A percentile compares a stretch with the other conserved stretches of the same genome.
These are phyloP conservation scores for Myiotriccus ornatus DNA, from an alignment of 2,797 vertebrate species.

Conservation along the genomic window DNA sequence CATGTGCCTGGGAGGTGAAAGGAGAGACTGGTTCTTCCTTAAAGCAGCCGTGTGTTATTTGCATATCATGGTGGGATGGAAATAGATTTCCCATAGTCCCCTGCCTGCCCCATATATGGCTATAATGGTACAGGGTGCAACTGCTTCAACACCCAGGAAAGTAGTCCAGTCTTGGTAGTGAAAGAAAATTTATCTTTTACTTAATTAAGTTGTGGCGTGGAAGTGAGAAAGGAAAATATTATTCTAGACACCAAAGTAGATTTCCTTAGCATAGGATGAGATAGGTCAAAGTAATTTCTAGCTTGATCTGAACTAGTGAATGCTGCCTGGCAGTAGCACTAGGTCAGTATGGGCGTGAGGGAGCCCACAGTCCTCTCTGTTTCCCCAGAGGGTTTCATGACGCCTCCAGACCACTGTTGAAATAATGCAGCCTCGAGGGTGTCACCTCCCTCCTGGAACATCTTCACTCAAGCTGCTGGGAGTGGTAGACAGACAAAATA, in stretches of 20 bases:
- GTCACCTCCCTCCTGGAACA: not conserved
- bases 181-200: not conserved
- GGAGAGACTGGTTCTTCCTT: not conserved
- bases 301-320: not conserved
- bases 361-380: not conserved
- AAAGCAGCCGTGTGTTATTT: not conserved
- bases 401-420: not conserved
- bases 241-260: not conserved
- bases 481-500: not conserved
- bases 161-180: not conserved
- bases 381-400: not conserved
- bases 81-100: not conserved
- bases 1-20: not conserved
- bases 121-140: not conserved
- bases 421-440: not conserved
- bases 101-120: not conserved
- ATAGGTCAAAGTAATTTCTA: not conserved
- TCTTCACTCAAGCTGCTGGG: not conserved
- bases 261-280: conserved; percentile 6
- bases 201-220: not conserved
- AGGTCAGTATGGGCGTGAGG: not conserved
- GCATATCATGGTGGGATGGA: not conserved
- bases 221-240: not conserved
- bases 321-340: not conserved
- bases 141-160: not conserved